Conservation (phyloP, 1,140 invertebrate species). For the Trinorchestia longiramus region DNA sequence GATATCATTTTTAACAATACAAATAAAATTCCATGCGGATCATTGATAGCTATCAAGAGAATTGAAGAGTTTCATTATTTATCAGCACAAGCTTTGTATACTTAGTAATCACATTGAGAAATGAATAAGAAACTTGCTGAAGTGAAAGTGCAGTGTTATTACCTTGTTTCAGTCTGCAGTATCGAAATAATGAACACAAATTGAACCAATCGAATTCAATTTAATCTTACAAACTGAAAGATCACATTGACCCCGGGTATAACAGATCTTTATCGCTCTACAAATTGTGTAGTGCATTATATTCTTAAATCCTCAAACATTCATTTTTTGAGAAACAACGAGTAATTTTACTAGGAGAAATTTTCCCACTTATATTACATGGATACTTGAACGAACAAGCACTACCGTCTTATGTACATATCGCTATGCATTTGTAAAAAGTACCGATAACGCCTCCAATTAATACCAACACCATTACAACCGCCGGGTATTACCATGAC, state of each 20-base stretch:
- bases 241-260: background rate
- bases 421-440: too few relatives aligned
- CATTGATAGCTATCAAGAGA: background rate
- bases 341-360: background rate
- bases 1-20: background rate
- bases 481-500: too few relatives aligned
- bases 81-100: background rate
- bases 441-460: too few relatives aligned
- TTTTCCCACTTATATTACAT: background rate
- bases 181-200: background rate
- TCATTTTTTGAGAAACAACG: background rate
- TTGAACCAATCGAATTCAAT: background rate
- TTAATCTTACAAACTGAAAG: background rate
- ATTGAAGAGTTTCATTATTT: background rate
- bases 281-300: background rate
- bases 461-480: too few relatives aligned
- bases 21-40: background rate
- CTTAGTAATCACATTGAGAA: background rate
- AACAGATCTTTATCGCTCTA: background rate
- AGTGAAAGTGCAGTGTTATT: background rate
- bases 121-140: too few relatives aligned
- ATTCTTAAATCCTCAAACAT: background rate
- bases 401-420: background rate
- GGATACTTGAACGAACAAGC: background rate
- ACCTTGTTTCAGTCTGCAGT: background rate